Evolutionary conservation across 2,888 invertebrate genomes (phyloP).

Genomic region (Stratiomys singularior): DNA sequence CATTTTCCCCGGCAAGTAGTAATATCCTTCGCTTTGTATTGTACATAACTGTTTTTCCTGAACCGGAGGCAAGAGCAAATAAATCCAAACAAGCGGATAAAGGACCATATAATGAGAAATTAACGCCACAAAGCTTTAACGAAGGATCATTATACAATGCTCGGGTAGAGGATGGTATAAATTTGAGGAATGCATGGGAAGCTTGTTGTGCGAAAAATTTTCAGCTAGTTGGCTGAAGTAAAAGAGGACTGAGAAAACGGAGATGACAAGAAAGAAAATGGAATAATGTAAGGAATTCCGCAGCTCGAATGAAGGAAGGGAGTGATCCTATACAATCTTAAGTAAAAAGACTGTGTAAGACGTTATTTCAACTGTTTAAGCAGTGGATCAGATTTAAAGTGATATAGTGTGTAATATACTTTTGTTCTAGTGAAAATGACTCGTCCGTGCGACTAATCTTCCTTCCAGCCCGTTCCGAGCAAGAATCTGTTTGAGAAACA

Average conservation of each 20-base stretch:
- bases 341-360: neutral
- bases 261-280: too few relatives aligned
- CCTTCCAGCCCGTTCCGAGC: neutral
- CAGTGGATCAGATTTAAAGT: neutral
- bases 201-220: neutral
- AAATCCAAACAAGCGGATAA: neutral
- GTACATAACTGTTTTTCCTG: too few relatives aligned
- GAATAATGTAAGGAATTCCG: too few relatives aligned
- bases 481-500: neutral
- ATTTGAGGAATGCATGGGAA: neutral
- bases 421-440: neutral
- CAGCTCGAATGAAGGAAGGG: too few relatives aligned
- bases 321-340: too few relatives aligned
- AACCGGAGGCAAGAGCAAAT: too few relatives aligned
- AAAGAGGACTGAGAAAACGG: too few relatives aligned
- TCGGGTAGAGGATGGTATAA: neutral
- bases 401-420: neutral
- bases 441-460: neutral
- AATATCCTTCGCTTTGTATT: too few relatives aligned
- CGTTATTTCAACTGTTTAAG: neutral
- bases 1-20: too few relatives aligned
- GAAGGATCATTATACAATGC: neutral
- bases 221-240: too few relatives aligned
- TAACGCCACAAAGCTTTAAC: conserved; percentile 22
- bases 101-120: conserved; percentile 25